Evolutionary conservation across 2,888 invertebrate species (phyloP), one percentile per base, ranked within the genome.

Genomic region (Peribatodes rhomboidaria): DNA sequence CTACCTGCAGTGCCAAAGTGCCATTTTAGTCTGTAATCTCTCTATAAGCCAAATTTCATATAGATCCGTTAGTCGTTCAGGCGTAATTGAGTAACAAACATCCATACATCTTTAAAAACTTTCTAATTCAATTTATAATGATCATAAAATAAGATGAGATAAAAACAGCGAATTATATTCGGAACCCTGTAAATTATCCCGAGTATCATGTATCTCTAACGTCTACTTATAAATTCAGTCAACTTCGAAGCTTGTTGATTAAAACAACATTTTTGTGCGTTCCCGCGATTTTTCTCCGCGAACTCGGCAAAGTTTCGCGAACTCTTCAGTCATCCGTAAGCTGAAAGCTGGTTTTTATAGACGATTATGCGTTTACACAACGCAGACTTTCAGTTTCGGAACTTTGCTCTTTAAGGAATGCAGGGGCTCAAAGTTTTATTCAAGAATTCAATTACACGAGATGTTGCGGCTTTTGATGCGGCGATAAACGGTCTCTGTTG

Each of bases 191-290:
- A 42, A n/a, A 7, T 4, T 0, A 18, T 18, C 11, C 1, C 16
- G 16, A 18, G 18, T n/a, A 4, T 9, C 33, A 50, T 49, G 16
- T 54, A 69, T 71, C 65, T 31, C 69, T 39, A 59, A 70, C 58
- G 54, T 16, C 31, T 41, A 62, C 54, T 54, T 27, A 33, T 54
- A 54, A 37, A 53, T 57, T 46, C 56, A 8, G 20, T 27, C 53
- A 64, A 81, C 69, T 77, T 79, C 69, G 67, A 66, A 74, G 71
- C 69, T 77, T 81, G 84, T 83, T 87, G 83, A 86, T 86, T 84
- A 87, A 84, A 87, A 85, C 80, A 85, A 86, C 83, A 85, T 85
- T 81, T 80, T 76, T 67, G 71, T 71, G 74, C 68, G 74, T 80
- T 74, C 59, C 65, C 62, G 68, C 72, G 71, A 70, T 71, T 76